Evolutionary conservation across 1,140 invertebrate species (phyloP).

Genomic region (Drosophila parabipectinata): DNA sequence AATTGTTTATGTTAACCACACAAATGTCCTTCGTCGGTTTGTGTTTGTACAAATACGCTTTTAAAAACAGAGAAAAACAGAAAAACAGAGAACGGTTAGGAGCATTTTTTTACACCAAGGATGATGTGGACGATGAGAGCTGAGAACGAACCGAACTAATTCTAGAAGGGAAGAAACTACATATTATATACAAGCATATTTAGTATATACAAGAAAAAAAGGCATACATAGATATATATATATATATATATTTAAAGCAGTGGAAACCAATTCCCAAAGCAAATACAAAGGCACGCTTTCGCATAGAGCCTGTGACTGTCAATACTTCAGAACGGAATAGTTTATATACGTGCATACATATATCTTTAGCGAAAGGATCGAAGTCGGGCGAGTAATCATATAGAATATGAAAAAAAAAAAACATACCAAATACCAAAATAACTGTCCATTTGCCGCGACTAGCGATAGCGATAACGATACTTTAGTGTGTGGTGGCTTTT

Average conservation of each 20-base stretch:
- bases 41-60: constrained; percentile 79
- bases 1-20: constrained; percentile 63
- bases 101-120: constrained; percentile 73
- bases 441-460: constrained; percentile 40
- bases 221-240: constrained; percentile 53
- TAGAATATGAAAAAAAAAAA: constrained; percentile 49
- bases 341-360: constrained; percentile 58
- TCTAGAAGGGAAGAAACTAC: constrained; percentile 66
- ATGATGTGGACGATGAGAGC: neutral
- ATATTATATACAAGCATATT: constrained; percentile 71
- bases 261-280: constrained; percentile 36
- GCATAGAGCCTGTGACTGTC: constrained; percentile 83
- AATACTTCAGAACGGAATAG: constrained; percentile 80
- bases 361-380: constrained; percentile 73
- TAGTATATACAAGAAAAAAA: constrained; percentile 56
- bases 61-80: constrained; percentile 49
- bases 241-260: constrained; percentile 54
- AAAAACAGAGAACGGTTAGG: constrained; percentile 10
- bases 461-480: constrained; percentile 29
- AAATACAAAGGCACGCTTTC: constrained; percentile 63
- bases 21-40: constrained; percentile 61
- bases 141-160: constrained; percentile 39
- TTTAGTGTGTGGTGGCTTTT: constrained; percentile 67
- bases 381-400: constrained; percentile 48
- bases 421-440: constrained; percentile 10